Conservation (phyloP, 2,113 vertebrate genomes). For the Lagopus leucura region DNA sequence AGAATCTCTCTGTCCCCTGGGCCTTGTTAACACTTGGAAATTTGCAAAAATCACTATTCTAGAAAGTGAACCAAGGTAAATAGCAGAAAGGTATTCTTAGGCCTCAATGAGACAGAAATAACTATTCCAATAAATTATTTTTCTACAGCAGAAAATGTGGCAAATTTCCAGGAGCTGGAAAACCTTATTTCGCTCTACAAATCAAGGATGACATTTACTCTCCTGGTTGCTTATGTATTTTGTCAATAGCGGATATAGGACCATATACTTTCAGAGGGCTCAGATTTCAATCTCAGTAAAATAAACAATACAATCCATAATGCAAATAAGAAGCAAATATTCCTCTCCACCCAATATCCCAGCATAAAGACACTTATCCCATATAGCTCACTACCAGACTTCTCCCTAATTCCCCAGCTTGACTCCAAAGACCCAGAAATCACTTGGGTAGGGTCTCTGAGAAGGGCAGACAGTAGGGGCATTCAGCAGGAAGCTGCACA, state of each 20-base stretch:
- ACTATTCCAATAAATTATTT: constrained; percentile 9
- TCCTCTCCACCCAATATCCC: not conserved
- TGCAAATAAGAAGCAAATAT: not conserved
- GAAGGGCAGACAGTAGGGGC: not conserved
- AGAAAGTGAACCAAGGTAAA: constrained; percentile 9
- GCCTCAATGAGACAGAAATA: constrained; percentile 21
- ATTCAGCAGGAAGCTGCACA: not conserved
- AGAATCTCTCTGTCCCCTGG: not conserved
- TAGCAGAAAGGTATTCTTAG: constrained; percentile 41
- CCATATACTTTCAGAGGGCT: not conserved
- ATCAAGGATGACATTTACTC: not conserved
- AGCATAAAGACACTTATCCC: not conserved
- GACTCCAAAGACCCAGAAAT: not conserved
- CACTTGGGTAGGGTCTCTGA: not conserved
- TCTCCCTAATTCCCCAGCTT: not conserved
- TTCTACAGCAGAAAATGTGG: not conserved
- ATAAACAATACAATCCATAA: not conserved
- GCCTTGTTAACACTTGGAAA: constrained; percentile 52
- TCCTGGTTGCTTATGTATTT: not conserved
- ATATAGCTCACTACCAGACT: not conserved
- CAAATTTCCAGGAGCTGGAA: not conserved
- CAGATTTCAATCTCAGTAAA: not conserved
- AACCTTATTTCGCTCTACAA: not conserved
- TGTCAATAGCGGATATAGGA: not conserved
- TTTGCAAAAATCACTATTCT: not conserved